A percentile compares a stretch with the other conserved stretches of the same genome.
These are phyloP conservation scores for Spheniscus mendiculus DNA, from an alignment of 2,113 vertebrate species.

Conservation along the genomic window DNA sequence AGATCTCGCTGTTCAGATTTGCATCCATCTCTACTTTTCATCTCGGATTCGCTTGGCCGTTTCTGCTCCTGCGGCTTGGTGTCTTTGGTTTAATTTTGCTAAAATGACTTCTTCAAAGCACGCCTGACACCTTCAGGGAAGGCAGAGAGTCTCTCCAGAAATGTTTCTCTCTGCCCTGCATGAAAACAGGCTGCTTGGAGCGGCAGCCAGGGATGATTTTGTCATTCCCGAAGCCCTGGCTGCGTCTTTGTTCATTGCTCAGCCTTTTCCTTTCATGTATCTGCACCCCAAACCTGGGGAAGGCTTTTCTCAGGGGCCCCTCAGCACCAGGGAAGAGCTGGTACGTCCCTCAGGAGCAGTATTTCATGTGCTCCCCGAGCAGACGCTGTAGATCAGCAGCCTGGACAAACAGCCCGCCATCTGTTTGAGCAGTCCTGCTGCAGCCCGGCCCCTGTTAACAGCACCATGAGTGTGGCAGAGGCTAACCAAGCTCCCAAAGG, in stretches of 20 bases:
- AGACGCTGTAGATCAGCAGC: background rate
- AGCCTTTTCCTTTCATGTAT: background rate
- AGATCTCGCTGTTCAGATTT: background rate
- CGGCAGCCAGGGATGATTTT: background rate
- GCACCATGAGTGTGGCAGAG: accelerated
- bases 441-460: background rate
- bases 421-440: background rate
- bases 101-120: conserved; percentile 20
- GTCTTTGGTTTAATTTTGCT: background rate
- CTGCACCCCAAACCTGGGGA: background rate
- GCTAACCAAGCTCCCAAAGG: background rate
- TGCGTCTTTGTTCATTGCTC: accelerated
- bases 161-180: background rate
- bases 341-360: background rate
- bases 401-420: background rate
- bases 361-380: accelerated
- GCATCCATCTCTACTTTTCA: conserved; percentile 8
- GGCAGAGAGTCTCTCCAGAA: background rate
- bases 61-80: background rate
- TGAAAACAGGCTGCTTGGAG: background rate
- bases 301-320: background rate
- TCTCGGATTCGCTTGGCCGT: background rate
- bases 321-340: background rate
- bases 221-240: background rate
- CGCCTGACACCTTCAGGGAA: conserved; percentile 46